Evolutionary conservation across 1,140 invertebrate species (phyloP).

Genomic region (Aleiodes sp.): DNA sequence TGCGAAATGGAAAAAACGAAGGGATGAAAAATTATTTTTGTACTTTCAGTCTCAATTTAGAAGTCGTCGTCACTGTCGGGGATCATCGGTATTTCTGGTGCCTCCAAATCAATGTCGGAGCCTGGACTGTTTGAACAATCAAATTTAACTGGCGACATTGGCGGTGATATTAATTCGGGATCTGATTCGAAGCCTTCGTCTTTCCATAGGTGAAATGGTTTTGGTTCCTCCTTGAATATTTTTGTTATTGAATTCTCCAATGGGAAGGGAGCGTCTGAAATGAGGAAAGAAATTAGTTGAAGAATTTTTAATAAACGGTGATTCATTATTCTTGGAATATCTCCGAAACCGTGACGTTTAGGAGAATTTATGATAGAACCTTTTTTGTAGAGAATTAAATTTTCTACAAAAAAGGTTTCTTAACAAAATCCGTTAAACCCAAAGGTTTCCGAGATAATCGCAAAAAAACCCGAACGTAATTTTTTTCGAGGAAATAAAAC

Average conservation of each 20-base stretch:
- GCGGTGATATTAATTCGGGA: not conserved
- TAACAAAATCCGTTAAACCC: no score
- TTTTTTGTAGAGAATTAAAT: no score
- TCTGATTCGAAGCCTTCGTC: not conserved
- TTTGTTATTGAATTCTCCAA: not conserved
- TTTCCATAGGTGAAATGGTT: not conserved
- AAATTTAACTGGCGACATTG: not conserved
- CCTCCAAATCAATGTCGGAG: not conserved
- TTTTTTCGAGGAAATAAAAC: no score
- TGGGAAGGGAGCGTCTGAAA: not conserved
- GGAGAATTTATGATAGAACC: no score
- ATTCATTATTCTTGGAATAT: no score
- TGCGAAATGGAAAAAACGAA: not conserved
- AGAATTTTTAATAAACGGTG: no score
- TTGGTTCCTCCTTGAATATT: not conserved
- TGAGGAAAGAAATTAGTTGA: no score
- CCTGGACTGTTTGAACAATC: not conserved
- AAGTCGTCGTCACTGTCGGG: not conserved
- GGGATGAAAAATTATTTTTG: not conserved
- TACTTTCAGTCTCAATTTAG: not conserved
- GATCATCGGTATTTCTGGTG: not conserved
- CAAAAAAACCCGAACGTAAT: no score
- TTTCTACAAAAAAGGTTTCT: no score
- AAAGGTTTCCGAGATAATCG: no score
- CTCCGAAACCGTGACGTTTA: no score